Evolutionary conservation across 2,113 vertebrate genomes (phyloP).

Genomic region (Pelusios castaneus): DNA sequence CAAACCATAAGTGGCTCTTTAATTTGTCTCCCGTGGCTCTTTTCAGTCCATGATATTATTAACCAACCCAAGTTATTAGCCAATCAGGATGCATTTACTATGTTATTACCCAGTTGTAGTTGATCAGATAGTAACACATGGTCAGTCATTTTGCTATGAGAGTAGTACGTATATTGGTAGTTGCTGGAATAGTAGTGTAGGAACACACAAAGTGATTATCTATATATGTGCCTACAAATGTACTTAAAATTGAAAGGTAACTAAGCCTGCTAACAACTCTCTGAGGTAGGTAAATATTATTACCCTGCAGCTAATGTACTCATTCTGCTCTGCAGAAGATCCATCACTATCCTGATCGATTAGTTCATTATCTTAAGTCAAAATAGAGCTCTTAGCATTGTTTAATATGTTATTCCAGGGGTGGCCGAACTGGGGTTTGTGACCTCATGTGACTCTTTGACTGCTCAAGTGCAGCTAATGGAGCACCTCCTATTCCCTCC

Average conservation of each 20-base stretch:
- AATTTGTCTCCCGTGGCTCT: not conserved
- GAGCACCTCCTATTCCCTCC: no score
- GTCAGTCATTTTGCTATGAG: not conserved
- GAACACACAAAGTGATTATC: not conserved
- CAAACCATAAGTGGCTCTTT: not conserved
- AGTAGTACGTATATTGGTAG: not conserved
- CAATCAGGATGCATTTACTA: not conserved
- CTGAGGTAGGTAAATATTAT: not conserved
- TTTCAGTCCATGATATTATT: not conserved
- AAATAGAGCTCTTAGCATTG: not conserved
- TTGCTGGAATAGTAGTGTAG: not conserved
- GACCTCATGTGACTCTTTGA: no score
- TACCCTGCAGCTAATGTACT: not conserved
- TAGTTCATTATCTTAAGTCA: not conserved
- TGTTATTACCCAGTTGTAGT: not conserved
- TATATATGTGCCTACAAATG: rapidly evolving
- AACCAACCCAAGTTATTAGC: not conserved
- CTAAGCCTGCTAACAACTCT: not conserved
- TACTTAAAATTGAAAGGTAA: not conserved
- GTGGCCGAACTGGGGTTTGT: no score
- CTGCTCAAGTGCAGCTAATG: no score
- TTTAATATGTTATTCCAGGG: not conserved
- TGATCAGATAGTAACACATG: not conserved
- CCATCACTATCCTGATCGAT: not conserved
- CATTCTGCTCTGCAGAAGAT: not conserved